These are phyloP conservation scores for Oryctolagus cuniculus DNA, from an alignment of 2,113 vertebrate species.

Conservation along the genomic window mOryCun1.1 NC_091448.1:31619001-31619500, in stretches of 20 bases:
- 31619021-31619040: not conserved
- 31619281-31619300: not conserved
- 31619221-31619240: not conserved
- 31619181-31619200: not conserved
- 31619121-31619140: not conserved
- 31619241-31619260: not conserved
- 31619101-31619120: not conserved
- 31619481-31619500: not conserved
- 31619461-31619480: not conserved
- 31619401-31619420: not conserved
- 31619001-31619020: not conserved
- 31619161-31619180: not conserved
- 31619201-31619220: not conserved
- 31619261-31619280: constrained; percentile 1
- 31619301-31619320: not conserved
- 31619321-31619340: not conserved
- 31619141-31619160: not conserved
- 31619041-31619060: not conserved
- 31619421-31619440: not conserved
- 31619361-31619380: not conserved
- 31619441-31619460: not conserved
- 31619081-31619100: not conserved
- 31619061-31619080: not conserved
- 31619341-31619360: not conserved
- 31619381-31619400: not conserved